Evolutionary conservation across 2,888 invertebrate genomes (phyloP), one percentile per base, ranked within the genome.

Genomic region (Odontocerum albicorne): DNA sequence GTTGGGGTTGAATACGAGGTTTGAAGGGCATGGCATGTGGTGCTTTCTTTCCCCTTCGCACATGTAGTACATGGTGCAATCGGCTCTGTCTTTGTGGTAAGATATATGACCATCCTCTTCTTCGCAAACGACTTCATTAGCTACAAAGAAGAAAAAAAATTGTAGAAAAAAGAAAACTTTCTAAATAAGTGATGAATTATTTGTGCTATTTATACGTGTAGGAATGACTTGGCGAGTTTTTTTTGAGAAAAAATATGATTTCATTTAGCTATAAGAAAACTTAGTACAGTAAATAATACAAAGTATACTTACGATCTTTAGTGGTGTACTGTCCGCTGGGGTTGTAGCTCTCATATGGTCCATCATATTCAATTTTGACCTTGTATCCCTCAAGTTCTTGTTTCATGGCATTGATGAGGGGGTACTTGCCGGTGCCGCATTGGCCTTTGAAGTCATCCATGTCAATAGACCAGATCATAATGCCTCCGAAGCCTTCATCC

Each of bases 391-490:
- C 82, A 10, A 96, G 78, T 67, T 94, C 93, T 66, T 92, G 88
- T 62, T 86, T 87, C 81, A 96, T 88, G 0, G 95, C 87, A 49
- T 85, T 89, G 57, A 96, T 85, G 39, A 96, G 77, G 0, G 96
- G 96, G 70, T 89, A 96, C 67, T 92, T 93, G 36, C 92, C 92
- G 49, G 88, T 87, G 7, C 95, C 94, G 66, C 96, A 96, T 7
- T 86, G 84, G 7, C 95, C 95, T 61, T 86, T 79, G 77, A 96
- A 96, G 72, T 96, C 96, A 66, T 96, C 96, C 92, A 96, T 90
- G 66, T 96, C 96, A 19, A 96, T 83, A 0, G 95, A 95, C 96
- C 96, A 96, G 44, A 96, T 88, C 93, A 96, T 96, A 52, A 96
- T 92, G 15, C 96, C 96, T 33, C 94, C 96, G 62, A 93, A 93